Percentiles rank a stretch among this genome's conserved stretches.
phyloP scores from a whole-genome alignment of 2,113 vertebrate genomes.

The Cygnus buccinator region DNA sequence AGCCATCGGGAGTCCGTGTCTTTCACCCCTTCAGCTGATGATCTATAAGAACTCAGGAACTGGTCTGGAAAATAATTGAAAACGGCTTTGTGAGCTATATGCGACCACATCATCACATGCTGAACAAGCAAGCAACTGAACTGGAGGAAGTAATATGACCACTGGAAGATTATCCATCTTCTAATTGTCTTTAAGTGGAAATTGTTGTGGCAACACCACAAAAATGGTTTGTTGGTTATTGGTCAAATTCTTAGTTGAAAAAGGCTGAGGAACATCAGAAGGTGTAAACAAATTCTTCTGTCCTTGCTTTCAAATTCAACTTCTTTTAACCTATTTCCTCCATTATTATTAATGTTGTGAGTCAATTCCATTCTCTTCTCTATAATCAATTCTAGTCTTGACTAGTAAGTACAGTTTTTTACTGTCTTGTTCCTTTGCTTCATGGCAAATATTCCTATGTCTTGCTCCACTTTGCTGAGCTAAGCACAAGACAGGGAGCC shows the following conservation, averaged over 20 bases:
- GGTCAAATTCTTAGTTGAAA: not conserved
- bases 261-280: not conserved
- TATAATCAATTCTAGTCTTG: not conserved
- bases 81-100: not conserved
- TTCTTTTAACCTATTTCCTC: not conserved
- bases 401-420: not conserved
- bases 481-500: not conserved
- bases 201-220: not conserved
- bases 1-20: too few relatives aligned
- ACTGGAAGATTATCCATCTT: not conserved
- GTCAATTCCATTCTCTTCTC: not conserved
- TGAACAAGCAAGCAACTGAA: not conserved
- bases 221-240: not conserved
- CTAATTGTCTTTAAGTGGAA: not conserved
- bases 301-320: not conserved
- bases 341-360: not conserved
- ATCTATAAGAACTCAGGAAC: not conserved
- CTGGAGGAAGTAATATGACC: not conserved
- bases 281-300: not conserved
- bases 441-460: not conserved
- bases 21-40: not conserved
- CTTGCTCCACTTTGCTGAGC: not conserved
- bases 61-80: not conserved
- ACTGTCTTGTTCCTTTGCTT: not conserved
- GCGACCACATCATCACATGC: not conserved